phyloP scores from a whole-genome alignment of 2,797 vertebrate genomes.

The Eupleurogrammus muticus region DNA sequence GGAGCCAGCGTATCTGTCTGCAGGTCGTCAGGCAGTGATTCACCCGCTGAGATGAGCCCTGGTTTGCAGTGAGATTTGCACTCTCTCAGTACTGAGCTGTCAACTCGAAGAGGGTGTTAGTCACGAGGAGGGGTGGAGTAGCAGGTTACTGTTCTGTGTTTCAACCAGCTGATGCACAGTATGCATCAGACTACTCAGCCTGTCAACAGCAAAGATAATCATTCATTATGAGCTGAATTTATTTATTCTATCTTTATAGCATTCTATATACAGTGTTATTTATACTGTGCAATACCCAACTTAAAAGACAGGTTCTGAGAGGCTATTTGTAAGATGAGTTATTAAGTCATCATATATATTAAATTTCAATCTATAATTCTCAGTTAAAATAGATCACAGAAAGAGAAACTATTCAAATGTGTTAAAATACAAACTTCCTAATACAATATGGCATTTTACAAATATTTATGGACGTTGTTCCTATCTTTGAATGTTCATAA shows the following conservation, averaged over 20 bases:
- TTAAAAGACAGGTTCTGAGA: too few species aligned
- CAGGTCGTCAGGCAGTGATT: slow-evolving; percentile 52
- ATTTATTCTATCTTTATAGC: not conserved
- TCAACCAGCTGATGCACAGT: not conserved
- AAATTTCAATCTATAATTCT: too few species aligned
- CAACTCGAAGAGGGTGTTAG: slow-evolving; percentile 44
- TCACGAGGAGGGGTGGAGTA: slow-evolving; percentile 17
- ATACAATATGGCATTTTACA: too few species aligned
- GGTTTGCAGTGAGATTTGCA: slow-evolving; percentile 53
- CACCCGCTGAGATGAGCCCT: slow-evolving; percentile 35
- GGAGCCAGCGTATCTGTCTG: slow-evolving; percentile 50
- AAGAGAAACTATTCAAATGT: too few species aligned
- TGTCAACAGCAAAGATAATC: not conserved
- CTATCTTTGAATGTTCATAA: too few species aligned
- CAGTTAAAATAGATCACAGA: too few species aligned
- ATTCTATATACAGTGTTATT: too few species aligned
- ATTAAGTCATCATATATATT: too few species aligned
- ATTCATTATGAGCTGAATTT: not conserved
- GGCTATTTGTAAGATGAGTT: too few species aligned
- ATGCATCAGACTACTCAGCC: not conserved
- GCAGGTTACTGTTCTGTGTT: not conserved
- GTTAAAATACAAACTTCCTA: too few species aligned
- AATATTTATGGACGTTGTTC: too few species aligned
- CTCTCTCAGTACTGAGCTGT: slow-evolving; percentile 37
- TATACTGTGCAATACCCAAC: too few species aligned